Percentiles rank a stretch among this genome's conserved stretches.
Evolutionary conservation across 2,797 vertebrate genomes (phyloP).

Genomic region (Scleropages formosus): DNA sequence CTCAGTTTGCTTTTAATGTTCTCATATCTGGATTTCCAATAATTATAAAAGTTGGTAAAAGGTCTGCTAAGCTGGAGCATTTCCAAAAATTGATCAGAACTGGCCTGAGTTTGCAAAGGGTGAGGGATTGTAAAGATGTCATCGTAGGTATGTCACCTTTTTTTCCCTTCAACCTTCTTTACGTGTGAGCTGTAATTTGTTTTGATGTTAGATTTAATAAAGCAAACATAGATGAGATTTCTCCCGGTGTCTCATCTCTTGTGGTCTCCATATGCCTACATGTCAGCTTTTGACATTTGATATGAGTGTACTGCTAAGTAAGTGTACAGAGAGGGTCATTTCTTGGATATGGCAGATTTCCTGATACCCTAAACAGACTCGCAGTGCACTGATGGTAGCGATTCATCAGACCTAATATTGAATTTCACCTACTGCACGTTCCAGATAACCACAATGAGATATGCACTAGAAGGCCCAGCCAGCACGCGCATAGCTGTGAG

Average conservation of each 20-base stretch:
- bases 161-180: neutral
- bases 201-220: constrained; percentile 47
- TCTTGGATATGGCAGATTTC: constrained; percentile 42
- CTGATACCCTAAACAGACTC: constrained; percentile 42
- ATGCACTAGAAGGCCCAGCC: constrained; percentile 26
- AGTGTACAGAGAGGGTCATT: constrained; percentile 37
- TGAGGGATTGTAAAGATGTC: no score
- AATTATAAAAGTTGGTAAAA: constrained; percentile 14
- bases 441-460: constrained; percentile 41
- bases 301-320: constrained; percentile 41
- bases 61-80: neutral
- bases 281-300: constrained; percentile 44
- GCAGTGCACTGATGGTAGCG: constrained; percentile 34
- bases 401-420: constrained; percentile 39
- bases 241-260: constrained; percentile 35
- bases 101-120: constrained; percentile 20
- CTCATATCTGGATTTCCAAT: constrained; percentile 15
- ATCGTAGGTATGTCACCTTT: constrained; percentile 19
- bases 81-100: constrained; percentile 1
- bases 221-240: constrained; percentile 39
- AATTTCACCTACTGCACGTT: constrained; percentile 46
- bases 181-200: constrained; percentile 35
- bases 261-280: constrained; percentile 46
- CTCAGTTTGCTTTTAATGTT: constrained; percentile 7
- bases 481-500: constrained; percentile 29